A percentile compares a stretch with the other conserved stretches of the same genome.
Conservation (phyloP, 2,888 invertebrate genomes). For the Rapana venosa region DNA sequence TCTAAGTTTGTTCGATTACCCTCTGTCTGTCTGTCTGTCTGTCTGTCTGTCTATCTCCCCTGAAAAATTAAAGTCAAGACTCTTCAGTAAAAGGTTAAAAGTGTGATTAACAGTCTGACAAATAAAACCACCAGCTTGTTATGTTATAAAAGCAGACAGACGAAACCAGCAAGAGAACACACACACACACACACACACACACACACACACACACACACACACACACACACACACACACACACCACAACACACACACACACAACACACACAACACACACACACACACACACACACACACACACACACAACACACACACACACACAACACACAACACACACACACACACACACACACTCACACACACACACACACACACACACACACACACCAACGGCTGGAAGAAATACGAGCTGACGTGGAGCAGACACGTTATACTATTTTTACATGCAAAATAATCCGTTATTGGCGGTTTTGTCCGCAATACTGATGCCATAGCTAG, state of each 20-base stretch:
- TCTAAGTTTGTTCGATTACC: not conserved
- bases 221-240: slow-evolving; percentile 1
- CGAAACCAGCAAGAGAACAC: not conserved
- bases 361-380: too few relatives aligned
- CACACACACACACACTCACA: too few relatives aligned
- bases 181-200: slow-evolving; percentile 1
- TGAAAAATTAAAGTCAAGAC: too few relatives aligned
- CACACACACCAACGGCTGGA: too few relatives aligned
- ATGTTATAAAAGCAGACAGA: not conserved
- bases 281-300: not conserved
- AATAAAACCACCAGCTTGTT: not conserved
- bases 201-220: slow-evolving; percentile 1
- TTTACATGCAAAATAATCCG: too few relatives aligned
- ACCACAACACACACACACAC: not conserved
- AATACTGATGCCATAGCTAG: too few relatives aligned
- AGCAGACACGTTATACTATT: too few relatives aligned
- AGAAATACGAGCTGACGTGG: too few relatives aligned
- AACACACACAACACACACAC: not conserved
- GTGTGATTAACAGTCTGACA: not conserved
- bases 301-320: too few relatives aligned
- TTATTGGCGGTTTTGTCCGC: too few relatives aligned
- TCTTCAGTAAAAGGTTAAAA: not conserved
- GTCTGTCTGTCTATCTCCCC: too few relatives aligned
- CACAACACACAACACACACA: too few relatives aligned
- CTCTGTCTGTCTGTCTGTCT: not conserved